A percentile compares a stretch with the other conserved stretches of the same genome.
Evolutionary conservation across 37 sponge, comb jelly and placozoan species (phyloP).

Genomic region (Agelas oroides): DNA sequence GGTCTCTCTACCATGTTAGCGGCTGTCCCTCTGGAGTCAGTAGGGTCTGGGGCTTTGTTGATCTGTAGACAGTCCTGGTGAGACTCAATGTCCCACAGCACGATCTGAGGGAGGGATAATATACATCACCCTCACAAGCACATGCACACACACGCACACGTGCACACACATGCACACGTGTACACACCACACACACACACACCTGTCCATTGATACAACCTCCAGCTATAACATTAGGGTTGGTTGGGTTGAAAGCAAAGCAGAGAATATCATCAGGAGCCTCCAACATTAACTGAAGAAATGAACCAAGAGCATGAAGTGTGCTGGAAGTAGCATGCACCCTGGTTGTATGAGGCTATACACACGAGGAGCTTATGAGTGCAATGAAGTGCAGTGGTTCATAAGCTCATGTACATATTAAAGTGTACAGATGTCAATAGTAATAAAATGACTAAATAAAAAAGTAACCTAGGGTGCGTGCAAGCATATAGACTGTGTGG

Average conservation of each 20-base stretch:
- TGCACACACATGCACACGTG: neutral
- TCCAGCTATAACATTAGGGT: constrained; percentile 90
- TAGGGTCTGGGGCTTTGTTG: constrained; percentile 52
- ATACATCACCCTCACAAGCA: too few species aligned
- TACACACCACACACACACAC: neutral
- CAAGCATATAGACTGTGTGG: too few species aligned
- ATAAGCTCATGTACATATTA: too few species aligned
- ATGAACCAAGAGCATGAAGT: too few species aligned
- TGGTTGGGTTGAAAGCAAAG: constrained; percentile 92
- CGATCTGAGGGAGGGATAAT: constrained; percentile 53
- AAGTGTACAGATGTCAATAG: too few species aligned
- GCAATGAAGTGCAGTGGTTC: too few species aligned
- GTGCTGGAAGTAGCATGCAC: too few species aligned
- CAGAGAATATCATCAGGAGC: constrained; percentile 93
- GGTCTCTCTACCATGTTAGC: constrained; percentile 51
- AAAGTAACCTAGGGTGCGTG: too few species aligned
- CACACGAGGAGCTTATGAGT: too few species aligned
- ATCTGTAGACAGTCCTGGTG: constrained; percentile 78
- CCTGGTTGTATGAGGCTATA: too few species aligned
- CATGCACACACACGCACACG: neutral
- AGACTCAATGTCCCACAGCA: constrained; percentile 93
- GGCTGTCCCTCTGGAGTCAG: constrained; percentile 36
- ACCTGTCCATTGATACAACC: constrained; percentile 97
- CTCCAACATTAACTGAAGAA: constrained; percentile 88
- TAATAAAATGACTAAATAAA: too few species aligned